Conservation (phyloP, 2,113 vertebrate genomes). For the Synchiropus splendidus region DNA sequence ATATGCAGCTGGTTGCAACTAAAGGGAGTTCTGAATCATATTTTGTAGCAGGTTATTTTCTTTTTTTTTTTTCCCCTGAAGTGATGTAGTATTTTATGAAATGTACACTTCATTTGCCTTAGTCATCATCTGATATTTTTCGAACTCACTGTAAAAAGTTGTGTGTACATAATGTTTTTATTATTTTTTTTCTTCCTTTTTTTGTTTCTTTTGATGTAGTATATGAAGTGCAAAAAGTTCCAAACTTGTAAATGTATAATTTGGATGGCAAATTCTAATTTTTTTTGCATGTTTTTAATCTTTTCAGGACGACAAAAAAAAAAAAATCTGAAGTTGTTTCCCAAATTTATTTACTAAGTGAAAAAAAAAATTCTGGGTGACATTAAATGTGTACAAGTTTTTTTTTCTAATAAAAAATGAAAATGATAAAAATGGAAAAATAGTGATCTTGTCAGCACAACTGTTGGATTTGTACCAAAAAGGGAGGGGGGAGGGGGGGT, state of each 20-base stretch:
- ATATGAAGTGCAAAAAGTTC: constrained; percentile 88
- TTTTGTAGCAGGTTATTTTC: constrained; percentile 79
- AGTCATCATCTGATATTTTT: constrained; percentile 76
- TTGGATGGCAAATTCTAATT: constrained; percentile 83
- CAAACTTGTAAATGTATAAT: constrained; percentile 95
- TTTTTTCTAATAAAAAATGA: constrained; percentile 52
- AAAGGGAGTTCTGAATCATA: constrained; percentile 94
- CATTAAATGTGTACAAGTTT: constrained; percentile 80
- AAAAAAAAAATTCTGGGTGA: constrained; percentile 76
- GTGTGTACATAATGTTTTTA: constrained; percentile 97
- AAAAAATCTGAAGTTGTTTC: constrained; percentile 79
- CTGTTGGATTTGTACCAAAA: constrained; percentile 98
- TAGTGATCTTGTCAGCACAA: constrained; percentile 88
- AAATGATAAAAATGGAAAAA: constrained; percentile 33
- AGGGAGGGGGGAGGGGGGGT: constrained; percentile 59
- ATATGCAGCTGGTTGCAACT: constrained; percentile 89
- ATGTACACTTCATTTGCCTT: constrained; percentile 87
- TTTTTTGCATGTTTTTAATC: constrained; percentile 99
- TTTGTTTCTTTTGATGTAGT: constrained; percentile 78
- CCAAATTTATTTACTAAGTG: constrained; percentile 83
- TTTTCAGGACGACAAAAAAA: constrained; percentile 73
- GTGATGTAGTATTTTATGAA: constrained; percentile 84
- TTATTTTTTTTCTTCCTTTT: constrained; percentile 25
- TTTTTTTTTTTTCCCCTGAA: constrained; percentile 62
- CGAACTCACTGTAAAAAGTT: constrained; percentile 94